Conservation (phyloP, 92 coral and sea anemone species). For the Porites divaricata region DNA sequence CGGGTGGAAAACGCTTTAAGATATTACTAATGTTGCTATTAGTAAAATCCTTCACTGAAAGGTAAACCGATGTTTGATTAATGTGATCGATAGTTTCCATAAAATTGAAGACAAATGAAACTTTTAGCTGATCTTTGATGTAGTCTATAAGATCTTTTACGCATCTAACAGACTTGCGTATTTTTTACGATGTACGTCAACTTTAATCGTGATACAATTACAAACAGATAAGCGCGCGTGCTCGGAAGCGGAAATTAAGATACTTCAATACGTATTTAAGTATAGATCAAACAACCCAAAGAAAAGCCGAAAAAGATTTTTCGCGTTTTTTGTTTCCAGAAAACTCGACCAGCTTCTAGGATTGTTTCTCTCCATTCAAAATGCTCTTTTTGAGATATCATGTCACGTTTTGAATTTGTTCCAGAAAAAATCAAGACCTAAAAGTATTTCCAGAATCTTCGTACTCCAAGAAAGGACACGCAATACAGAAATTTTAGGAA, state of each 20-base stretch:
- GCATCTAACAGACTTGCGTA: background rate
- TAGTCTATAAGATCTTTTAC: background rate
- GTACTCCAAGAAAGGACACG: background rate
- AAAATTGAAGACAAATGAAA: background rate
- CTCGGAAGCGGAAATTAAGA: background rate
- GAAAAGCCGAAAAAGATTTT: background rate
- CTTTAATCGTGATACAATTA: background rate
- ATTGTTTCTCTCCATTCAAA: background rate
- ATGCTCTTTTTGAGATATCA: background rate
- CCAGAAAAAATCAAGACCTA: background rate
- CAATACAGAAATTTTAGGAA: conserved; percentile 23
- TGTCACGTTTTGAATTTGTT: background rate
- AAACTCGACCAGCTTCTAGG: background rate
- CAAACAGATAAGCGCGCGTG: background rate
- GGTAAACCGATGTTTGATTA: background rate
- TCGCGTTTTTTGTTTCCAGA: background rate
- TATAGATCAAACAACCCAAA: background rate
- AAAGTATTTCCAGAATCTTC: background rate
- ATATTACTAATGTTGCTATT: no score
- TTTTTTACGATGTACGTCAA: no score
- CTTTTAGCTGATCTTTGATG: background rate
- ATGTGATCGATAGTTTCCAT: background rate
- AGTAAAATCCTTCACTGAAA: no score
- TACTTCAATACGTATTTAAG: background rate
- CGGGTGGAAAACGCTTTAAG: no score